Evolutionary conservation across 2,888 invertebrate species (phyloP).

Genomic region (Dolichopus griseipennis): DNA sequence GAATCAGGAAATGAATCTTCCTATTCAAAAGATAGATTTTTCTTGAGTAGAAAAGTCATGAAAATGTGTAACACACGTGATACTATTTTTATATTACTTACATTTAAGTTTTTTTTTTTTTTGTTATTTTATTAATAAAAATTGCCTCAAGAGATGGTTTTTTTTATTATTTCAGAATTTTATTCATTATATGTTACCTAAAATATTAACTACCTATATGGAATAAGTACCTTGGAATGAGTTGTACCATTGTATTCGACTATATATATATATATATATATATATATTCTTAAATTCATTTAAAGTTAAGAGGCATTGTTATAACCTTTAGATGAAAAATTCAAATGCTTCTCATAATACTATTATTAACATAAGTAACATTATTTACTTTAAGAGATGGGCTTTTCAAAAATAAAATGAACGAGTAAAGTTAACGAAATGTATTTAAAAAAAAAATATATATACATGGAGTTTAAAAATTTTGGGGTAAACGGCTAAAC

Average conservation of each 20-base stretch:
- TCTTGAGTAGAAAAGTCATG: neutral
- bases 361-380: conserved; percentile 6
- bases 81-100: neutral
- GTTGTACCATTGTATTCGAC: too few relatives aligned
- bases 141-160: neutral
- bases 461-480: too few relatives aligned
- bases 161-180: neutral
- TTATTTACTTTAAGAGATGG: neutral
- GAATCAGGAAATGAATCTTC: neutral
- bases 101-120: too few relatives aligned
- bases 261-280: neutral
- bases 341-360: neutral
- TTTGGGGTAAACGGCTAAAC: too few relatives aligned
- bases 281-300: neutral
- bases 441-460: neutral
- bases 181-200: too few relatives aligned
- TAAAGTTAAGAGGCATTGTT: neutral
- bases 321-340: neutral
- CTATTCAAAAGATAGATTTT: neutral
- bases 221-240: too few relatives aligned
- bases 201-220: neutral
- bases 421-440: neutral
- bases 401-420: neutral
- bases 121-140: neutral
- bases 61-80: neutral